These are phyloP conservation scores for Scaptomyza parva DNA, from an alignment of 2,888 invertebrate species.

Conservation along the genomic window DNA sequence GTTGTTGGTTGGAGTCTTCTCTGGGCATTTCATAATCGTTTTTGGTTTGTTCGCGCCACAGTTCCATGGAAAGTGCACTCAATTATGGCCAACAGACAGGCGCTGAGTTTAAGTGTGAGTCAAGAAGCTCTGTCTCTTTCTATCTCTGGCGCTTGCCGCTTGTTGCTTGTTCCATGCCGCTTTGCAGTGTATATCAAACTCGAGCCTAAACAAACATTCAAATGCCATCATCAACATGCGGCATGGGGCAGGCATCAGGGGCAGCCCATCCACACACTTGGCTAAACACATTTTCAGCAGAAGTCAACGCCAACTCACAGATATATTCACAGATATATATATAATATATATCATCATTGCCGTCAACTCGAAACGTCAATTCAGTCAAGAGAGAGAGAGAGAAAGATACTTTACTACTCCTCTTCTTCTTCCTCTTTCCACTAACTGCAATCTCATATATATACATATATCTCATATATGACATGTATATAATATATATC, in stretches of 20 bases:
- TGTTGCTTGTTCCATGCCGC: too few relatives aligned
- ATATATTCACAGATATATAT: conserved; percentile 23
- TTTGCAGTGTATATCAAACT: too few relatives aligned
- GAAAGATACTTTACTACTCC: background rate
- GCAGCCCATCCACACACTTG: conserved; percentile 71
- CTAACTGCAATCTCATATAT: background rate
- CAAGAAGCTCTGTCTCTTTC: conserved; percentile 45
- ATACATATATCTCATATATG: background rate
- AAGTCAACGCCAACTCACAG: conserved; percentile 75
- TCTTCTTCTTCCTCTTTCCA: background rate
- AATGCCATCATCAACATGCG: conserved; percentile 44
- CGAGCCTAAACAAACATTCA: conserved; percentile 78
- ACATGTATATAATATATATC: background rate
- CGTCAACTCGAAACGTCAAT: conserved; percentile 80
- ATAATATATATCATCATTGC: conserved; percentile 30
- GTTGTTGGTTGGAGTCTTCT: conserved; percentile 5
- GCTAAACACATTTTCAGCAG: conserved; percentile 78
- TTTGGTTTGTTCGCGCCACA: conserved; percentile 57
- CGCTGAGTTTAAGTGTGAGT: conserved; percentile 65
- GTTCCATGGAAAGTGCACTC: conserved; percentile 81
- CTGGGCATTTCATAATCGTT: conserved; percentile 77
- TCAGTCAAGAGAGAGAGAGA: conserved; percentile 60
- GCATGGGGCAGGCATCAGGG: conserved; percentile 22
- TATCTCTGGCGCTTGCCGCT: conserved; percentile 60
- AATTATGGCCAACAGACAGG: conserved; percentile 81